Evolutionary conservation across 2,888 invertebrate genomes (phyloP).

Genomic region (Drosophila infuscata): DNA sequence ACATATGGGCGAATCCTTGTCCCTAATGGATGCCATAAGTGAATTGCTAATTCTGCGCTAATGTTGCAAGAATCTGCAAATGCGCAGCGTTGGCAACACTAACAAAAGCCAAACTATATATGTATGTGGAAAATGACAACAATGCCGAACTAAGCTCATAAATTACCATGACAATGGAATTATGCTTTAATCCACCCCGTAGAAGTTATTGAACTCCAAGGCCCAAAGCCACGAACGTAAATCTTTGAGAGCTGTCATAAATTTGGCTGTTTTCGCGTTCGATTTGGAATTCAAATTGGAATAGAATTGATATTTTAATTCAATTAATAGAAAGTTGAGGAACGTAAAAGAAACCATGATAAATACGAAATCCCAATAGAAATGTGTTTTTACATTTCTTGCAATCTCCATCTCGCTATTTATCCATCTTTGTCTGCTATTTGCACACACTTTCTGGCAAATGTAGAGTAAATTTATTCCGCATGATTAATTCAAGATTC

Average conservation of each 20-base stretch:
- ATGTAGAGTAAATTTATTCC: slow-evolving; percentile 83
- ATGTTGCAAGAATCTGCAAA: slow-evolving; percentile 62
- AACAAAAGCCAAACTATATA: slow-evolving; percentile 1
- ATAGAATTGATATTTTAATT: slow-evolving; percentile 72
- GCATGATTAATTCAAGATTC: slow-evolving; percentile 83
- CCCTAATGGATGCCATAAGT: slow-evolving; percentile 69
- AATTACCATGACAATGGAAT: slow-evolving; percentile 80
- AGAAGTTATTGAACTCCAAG: slow-evolving; percentile 69
- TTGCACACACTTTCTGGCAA: slow-evolving; percentile 34
- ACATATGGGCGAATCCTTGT: slow-evolving; percentile 69
- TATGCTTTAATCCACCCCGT: slow-evolving; percentile 69
- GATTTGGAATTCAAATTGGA: slow-evolving; percentile 51
- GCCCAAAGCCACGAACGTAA: slow-evolving; percentile 55
- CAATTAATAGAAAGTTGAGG: slow-evolving; percentile 63
- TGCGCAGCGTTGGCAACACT: slow-evolving; percentile 19
- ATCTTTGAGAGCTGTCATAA: slow-evolving; percentile 74
- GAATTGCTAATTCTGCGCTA: slow-evolving; percentile 66
- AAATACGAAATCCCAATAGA: slow-evolving; percentile 8
- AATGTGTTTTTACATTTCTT: neutral
- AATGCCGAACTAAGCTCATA: slow-evolving; percentile 74
- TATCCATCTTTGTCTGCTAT: slow-evolving; percentile 4
- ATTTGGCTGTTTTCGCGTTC: slow-evolving; percentile 62
- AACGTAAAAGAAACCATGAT: slow-evolving; percentile 1
- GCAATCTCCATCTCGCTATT: neutral
- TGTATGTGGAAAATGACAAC: slow-evolving; percentile 50